Conservation (phyloP, 2,888 invertebrate genomes). For the Gymnocheta viridis region DNA sequence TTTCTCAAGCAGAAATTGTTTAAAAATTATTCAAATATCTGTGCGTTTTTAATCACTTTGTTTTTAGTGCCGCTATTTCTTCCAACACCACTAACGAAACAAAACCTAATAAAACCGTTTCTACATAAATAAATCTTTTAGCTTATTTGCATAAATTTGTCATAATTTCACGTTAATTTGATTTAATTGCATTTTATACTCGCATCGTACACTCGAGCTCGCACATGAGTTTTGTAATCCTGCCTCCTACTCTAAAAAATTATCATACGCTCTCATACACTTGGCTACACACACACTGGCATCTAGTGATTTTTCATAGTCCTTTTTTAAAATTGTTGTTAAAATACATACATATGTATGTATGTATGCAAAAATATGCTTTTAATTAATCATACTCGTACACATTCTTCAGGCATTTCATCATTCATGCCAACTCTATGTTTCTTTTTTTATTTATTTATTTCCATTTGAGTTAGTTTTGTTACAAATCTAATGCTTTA, state of each 20-base stretch:
- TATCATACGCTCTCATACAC: constrained; percentile 20
- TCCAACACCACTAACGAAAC: background rate
- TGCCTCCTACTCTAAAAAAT: constrained; percentile 33
- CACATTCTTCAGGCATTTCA: constrained; percentile 22
- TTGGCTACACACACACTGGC: constrained; percentile 50
- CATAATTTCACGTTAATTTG: constrained; percentile 80
- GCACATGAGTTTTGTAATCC: background rate
- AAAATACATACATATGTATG: background rate
- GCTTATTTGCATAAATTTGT: constrained; percentile 80
- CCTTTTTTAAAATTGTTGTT: constrained; percentile 2
- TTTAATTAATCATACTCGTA: constrained; percentile 55
- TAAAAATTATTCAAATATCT: background rate
- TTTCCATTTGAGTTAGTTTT: constrained; percentile 64
- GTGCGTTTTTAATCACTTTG: background rate
- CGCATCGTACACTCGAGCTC: constrained; percentile 28
- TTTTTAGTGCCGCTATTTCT: background rate
- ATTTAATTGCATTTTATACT: constrained; percentile 78
- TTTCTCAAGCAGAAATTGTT: too few species aligned
- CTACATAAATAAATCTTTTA: background rate
- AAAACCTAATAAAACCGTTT: background rate
- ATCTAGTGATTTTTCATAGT: constrained; percentile 36
- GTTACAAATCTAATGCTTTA: constrained; percentile 52
- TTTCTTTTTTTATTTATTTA: background rate
- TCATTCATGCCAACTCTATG: constrained; percentile 22
- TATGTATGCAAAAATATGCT: constrained; percentile 24